Percentiles rank a stretch among this genome's conserved stretches.
Evolutionary conservation across 2,888 invertebrate genomes (phyloP).

Genomic region (Drosophila barbarae): DNA sequence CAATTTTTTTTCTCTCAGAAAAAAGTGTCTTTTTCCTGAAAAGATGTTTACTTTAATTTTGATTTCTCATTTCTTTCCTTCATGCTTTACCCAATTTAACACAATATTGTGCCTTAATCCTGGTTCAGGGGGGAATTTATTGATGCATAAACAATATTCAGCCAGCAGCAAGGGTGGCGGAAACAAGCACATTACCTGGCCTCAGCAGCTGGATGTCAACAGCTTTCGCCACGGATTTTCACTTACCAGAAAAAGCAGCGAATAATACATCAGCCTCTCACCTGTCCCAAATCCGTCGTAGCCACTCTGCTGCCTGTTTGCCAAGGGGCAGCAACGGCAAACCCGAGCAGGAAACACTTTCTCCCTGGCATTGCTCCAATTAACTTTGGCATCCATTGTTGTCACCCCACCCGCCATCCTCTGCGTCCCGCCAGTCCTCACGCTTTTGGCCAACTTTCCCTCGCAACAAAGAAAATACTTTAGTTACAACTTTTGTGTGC

Average conservation of each 20-base stretch:
- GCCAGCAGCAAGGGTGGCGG: constrained; percentile 1
- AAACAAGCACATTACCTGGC: constrained; percentile 17
- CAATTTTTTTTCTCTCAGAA: not conserved
- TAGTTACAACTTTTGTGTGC: constrained; percentile 21
- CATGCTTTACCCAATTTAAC: not conserved
- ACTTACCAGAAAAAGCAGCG: constrained; percentile 7
- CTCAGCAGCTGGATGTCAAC: constrained; percentile 22
- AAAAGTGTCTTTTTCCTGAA: not conserved
- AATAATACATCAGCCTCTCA: constrained; percentile 17
- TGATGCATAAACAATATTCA: constrained; percentile 14
- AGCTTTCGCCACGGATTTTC: constrained; percentile 13
- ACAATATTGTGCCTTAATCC: constrained; percentile 4
- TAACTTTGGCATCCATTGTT: constrained; percentile 57
- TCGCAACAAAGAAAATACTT: constrained; percentile 9
- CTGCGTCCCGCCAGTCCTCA: not conserved
- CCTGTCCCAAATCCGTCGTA: constrained; percentile 5
- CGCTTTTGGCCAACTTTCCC: not conserved
- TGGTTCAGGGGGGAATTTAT: not conserved
- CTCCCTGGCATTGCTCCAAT: constrained; percentile 51
- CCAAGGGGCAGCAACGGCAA: constrained; percentile 20
- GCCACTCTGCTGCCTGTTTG: constrained; percentile 11
- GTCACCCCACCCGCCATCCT: constrained; percentile 16
- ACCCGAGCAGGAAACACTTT: constrained; percentile 14
- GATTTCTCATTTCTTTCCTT: not conserved
- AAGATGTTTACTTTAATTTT: not conserved